These are phyloP conservation scores for Anthoptus insignis DNA, from an alignment of 2,888 invertebrate species.

Conservation along the genomic window DNA sequence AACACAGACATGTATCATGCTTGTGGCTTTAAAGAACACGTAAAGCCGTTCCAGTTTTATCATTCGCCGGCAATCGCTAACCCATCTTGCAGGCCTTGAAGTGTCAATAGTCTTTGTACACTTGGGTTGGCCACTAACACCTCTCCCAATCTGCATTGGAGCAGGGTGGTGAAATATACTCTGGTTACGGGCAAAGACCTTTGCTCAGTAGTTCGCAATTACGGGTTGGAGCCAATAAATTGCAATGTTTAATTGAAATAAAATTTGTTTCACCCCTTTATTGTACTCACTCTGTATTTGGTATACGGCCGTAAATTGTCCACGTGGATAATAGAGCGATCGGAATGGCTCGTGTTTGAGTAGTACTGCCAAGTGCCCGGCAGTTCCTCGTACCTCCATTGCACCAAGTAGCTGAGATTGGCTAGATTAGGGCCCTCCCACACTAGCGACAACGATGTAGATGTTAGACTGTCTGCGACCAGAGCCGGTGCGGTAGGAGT, in stretches of 20 bases:
- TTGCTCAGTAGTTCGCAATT: no score
- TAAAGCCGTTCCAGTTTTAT: no score
- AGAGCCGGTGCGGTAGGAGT: slow-evolving; percentile 92
- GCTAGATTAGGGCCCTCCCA: slow-evolving; percentile 90
- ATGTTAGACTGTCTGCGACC: slow-evolving; percentile 92
- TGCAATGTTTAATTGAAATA: neutral
- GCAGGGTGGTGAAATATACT: no score
- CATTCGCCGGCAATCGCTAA: no score
- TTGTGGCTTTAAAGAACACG: no score
- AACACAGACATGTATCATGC: no score
- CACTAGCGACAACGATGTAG: slow-evolving; percentile 93
- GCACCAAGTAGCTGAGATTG: slow-evolving; percentile 89
- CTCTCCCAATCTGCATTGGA: no score
- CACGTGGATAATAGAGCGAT: slow-evolving; percentile 89
- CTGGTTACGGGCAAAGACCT: no score
- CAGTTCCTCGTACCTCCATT: slow-evolving; percentile 91
- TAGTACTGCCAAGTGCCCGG: slow-evolving; percentile 94
- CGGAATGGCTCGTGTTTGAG: slow-evolving; percentile 90
- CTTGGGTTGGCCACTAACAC: no score
- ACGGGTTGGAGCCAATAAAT: no score
- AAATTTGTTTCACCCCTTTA: neutral
- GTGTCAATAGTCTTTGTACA: no score
- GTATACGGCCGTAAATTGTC: slow-evolving; percentile 95
- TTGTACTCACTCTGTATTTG: slow-evolving; percentile 93
- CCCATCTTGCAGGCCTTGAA: no score